Base-by-base conservation (phyloP, 1,140 invertebrate genomes). In the Aphaenogaster floridana region DNA sequence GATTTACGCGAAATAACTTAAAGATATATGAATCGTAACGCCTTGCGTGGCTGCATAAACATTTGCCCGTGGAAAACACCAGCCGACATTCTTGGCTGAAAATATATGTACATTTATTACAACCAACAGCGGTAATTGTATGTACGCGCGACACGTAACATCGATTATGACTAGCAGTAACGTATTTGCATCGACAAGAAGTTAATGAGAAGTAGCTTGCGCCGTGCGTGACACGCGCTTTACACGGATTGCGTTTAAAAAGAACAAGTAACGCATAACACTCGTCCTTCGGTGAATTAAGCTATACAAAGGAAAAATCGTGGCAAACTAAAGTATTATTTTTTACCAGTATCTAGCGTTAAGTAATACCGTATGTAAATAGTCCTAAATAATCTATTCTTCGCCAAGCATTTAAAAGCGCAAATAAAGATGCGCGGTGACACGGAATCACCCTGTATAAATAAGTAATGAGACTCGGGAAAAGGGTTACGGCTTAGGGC, bases 21-120 rank as follows among this genome's bases (percentile, higher is more conserved):
- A 61, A 48, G 28, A 48, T 74, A 74, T 45, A 48, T 48, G 45
- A 84, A 84, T 74, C 54, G 54, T 54, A 61, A 61, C 54, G 42
- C 17, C 28, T 17, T 48, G n/a, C 54, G 28, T 17, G 21, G 39
- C 66, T 57, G 9, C 42, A 36, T 36, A 39, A 84, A 74, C 34
- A 36, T 74, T 61, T 21, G 34, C 39, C 7, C 5, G 57, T 9
- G 54, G 42, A 61, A 84, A 84, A 76, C 69, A 21, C 4, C 54
- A 54, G 42, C 11, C 50, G 42, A 63, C 42, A 74, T 76, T 74
- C 68, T n/a, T 13, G 68, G 39, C 7, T 74, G 69, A 61, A 74
- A 76, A 63, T 76, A n/a, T 76, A 84, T 84, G 69, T 63, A 84
- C 57, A 84, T 84, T 76, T 74, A 63, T 84, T 76, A 84, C 80